Evolutionary conservation across 2,797 vertebrate genomes (phyloP).

Genomic region (Bothrops alternatus): DNA sequence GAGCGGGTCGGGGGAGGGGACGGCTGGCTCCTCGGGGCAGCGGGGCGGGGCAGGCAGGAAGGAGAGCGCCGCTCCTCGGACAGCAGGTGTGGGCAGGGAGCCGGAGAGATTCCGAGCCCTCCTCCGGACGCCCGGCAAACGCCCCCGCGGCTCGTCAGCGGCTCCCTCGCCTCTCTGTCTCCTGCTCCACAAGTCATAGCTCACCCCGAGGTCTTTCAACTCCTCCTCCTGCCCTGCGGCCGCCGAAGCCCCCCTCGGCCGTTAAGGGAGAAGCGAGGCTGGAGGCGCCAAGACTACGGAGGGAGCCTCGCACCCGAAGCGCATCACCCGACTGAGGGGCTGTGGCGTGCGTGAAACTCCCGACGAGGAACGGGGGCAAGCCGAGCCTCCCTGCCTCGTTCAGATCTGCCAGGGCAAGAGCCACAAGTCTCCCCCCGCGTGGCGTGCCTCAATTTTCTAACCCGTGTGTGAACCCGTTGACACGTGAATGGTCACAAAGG

Average conservation of each 20-base stretch:
- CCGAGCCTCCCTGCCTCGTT: neutral
- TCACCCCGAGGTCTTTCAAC: neutral
- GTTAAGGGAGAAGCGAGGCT: neutral
- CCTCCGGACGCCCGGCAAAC: too few relatives aligned
- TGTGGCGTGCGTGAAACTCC: neutral
- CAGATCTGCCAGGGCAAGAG: neutral
- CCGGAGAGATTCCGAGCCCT: neutral
- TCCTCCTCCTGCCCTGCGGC: neutral
- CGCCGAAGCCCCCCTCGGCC: neutral
- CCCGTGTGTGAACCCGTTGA: neutral
- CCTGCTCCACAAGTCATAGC: neutral
- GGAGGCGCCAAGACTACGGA: neutral
- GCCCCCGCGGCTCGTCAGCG: neutral
- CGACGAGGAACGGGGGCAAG: neutral
- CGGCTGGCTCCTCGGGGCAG: constrained; percentile 23
- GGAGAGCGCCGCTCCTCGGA: neutral
- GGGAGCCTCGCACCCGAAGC: neutral
- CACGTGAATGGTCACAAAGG: neutral
- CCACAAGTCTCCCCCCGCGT: neutral
- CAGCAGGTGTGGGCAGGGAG: neutral
- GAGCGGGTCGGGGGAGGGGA: constrained; percentile 17
- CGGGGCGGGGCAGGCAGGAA: neutral
- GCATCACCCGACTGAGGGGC: neutral
- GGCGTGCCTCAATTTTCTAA: neutral
- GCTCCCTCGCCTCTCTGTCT: neutral